Conservation (phyloP, 2,888 invertebrate genomes). For the Pocota personata region DNA sequence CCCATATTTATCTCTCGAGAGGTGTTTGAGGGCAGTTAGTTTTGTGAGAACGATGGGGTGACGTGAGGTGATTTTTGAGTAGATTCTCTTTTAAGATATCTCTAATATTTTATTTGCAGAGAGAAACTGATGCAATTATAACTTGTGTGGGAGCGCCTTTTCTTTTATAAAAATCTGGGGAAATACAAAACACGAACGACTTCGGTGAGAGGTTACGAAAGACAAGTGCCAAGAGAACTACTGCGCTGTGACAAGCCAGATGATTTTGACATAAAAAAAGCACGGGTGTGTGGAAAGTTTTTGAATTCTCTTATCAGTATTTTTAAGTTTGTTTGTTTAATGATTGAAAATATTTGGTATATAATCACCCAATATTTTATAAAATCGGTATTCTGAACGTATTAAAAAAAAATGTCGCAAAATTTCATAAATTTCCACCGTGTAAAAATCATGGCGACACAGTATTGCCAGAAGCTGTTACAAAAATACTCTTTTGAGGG, state of each 20-base stretch:
- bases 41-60: not conserved
- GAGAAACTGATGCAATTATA: not conserved
- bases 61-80: not conserved
- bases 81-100: not conserved
- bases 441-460: no score
- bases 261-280: not conserved
- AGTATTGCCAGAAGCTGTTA: no score
- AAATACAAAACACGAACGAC: not conserved
- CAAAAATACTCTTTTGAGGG: no score
- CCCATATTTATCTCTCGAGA: constrained; percentile 75
- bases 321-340: not conserved
- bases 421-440: no score
- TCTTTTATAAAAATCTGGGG: not conserved
- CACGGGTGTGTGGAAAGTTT: constrained; percentile 9
- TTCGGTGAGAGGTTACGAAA: not conserved
- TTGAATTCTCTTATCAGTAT: not conserved
- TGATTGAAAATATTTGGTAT: not conserved
- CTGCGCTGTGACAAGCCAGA: not conserved
- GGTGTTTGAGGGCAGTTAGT: not conserved
- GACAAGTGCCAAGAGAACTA: not conserved
- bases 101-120: not conserved
- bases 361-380: no score
- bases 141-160: not conserved
- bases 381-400: no score
- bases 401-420: no score